Percentiles rank a stretch among this genome's conserved stretches.
These are phyloP conservation scores for Salarias fasciatus DNA, from an alignment of 2,797 vertebrate genomes.

Conservation along the genomic window DNA sequence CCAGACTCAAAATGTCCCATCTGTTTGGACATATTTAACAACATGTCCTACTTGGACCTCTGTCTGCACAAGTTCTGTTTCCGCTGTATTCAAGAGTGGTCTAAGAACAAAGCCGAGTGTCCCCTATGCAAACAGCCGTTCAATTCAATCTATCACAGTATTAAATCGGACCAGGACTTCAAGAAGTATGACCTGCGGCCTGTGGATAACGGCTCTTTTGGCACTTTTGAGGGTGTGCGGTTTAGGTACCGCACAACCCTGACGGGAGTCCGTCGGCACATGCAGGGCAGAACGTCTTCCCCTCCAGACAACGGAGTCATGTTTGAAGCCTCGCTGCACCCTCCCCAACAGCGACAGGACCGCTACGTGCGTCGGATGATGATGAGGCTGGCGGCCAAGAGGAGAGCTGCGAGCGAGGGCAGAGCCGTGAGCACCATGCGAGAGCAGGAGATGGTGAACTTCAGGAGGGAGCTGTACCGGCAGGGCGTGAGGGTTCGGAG, in stretches of 20 bases:
- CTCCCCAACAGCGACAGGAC: constrained; percentile 66
- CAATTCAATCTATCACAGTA: constrained; percentile 92
- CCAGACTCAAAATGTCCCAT: constrained; percentile 97
- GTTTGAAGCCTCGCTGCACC: constrained; percentile 83
- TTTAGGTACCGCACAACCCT: constrained; percentile 93
- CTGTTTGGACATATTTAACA: constrained; percentile 93
- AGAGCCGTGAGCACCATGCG: constrained; percentile 79
- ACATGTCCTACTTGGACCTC: constrained; percentile 89
- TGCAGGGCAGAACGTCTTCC: constrained; percentile 74
- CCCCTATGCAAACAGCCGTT: constrained; percentile 96
- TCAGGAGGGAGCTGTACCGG: constrained; percentile 92
- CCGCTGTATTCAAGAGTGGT: constrained; percentile 95
- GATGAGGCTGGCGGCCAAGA: constrained; percentile 82
- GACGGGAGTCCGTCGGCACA: constrained; percentile 81
- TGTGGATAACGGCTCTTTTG: constrained; percentile 85
- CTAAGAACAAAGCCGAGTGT: constrained; percentile 97
- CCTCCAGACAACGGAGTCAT: constrained; percentile 88
- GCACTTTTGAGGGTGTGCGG: constrained; percentile 83
- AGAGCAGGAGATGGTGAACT: constrained; percentile 91
- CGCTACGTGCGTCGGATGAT: constrained; percentile 86
- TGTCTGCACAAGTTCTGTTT: constrained; percentile 97
- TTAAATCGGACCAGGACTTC: constrained; percentile 92
- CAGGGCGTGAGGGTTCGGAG: constrained; percentile 85
- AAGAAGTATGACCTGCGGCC: constrained; percentile 88
- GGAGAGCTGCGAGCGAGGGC: constrained; percentile 84